phyloP scores from a whole-genome alignment of 2,113 vertebrate genomes.

The Verasper variegatus region DNA sequence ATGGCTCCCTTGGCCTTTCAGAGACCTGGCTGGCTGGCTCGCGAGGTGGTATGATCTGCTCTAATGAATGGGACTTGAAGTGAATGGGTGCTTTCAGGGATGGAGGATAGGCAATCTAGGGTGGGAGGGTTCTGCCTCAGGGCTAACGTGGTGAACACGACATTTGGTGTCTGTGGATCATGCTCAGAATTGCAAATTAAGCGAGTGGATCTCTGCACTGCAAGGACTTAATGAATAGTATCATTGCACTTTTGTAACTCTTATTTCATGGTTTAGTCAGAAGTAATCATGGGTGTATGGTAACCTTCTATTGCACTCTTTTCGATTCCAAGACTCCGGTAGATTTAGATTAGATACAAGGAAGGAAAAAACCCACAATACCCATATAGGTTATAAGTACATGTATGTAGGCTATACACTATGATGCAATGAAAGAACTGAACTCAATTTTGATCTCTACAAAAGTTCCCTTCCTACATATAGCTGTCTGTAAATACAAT shows the following conservation, averaged over 20 bases:
- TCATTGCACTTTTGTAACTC: background rate
- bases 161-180: slow-evolving; percentile 16
- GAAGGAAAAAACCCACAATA: background rate
- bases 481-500: background rate
- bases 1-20: slow-evolving; percentile 40
- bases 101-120: slow-evolving; percentile 32
- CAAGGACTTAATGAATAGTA: background rate
- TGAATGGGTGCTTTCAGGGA: slow-evolving; percentile 56
- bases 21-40: slow-evolving; percentile 22
- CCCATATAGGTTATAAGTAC: background rate
- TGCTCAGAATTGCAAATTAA: slow-evolving; percentile 43
- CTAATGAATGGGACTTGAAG: slow-evolving; percentile 58
- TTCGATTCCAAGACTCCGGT: too few relatives aligned
- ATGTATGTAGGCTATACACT: too few relatives aligned
- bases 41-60: slow-evolving; percentile 46
- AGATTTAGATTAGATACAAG: too few relatives aligned
- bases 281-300: too few relatives aligned
- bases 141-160: slow-evolving; percentile 3
- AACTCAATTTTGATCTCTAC: background rate
- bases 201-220: background rate
- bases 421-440: background rate
- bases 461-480: background rate
- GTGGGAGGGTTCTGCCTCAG: slow-evolving; percentile 35
- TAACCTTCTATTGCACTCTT: too few relatives aligned
- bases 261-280: too few relatives aligned